Base-by-base conservation (phyloP, 2,113 vertebrate genomes). In the Galeopterus variegatus region DNA sequence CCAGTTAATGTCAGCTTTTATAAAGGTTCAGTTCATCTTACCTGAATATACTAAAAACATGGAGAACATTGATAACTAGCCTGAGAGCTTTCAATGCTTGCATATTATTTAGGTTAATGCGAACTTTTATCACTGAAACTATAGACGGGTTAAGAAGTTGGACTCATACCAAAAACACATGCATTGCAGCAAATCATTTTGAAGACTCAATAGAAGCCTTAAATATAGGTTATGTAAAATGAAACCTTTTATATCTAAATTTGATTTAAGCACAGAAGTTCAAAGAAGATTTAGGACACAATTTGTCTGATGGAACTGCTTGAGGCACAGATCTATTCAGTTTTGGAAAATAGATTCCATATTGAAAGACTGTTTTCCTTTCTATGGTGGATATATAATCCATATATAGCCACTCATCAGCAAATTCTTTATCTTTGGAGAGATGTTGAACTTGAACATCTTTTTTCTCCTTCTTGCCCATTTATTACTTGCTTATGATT, bases 81-180 rank as follows among this genome's bases (percentile, higher is more conserved):
- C 54, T 58, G 83, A 89, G 56, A 90, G 18, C 79, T 26, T 94
- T 92, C 50, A 11, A 52, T 92, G 56, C n/a, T 65, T n/a, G 48
- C 24, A 62, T 89, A 70, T 95, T 90, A 95, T 89, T 96, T 96
- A 91, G 94, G 67, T 96, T 91, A 81, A 82, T 79, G 56, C 76
- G 80, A 98, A 97, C 89, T 97, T 96, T 93, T 97, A 91, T 96
- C 83, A 92, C 50, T 41, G 48, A 94, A 97, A 94, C 88, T 93
- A 94, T 62, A 94, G 95, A 70, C 60, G 96, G 88, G 85, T 92
- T 96, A 96, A 95, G 70, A 96, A 96, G 86, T 94, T 96, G 94
- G 96, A 94, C 86, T 94, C 85, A 87, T 7, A 93, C 88, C 97
- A 93, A 97, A 96, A 92, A 64, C 26, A 92, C 45, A 62, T 48